phyloP scores from a whole-genome alignment of 2,797 vertebrate genomes.

The Nannoperca obscura region DNA sequence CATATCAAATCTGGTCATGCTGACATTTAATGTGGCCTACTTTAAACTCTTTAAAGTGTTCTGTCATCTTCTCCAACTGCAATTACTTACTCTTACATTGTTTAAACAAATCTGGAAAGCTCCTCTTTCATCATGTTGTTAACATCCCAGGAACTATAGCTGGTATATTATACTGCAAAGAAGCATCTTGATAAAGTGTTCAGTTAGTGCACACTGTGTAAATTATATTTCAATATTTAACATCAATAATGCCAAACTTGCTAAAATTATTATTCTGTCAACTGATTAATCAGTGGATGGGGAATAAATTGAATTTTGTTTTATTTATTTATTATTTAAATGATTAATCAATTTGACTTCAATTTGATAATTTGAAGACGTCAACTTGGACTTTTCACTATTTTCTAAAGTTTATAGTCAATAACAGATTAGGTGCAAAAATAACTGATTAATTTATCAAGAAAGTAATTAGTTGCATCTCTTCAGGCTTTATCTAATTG shows the following conservation, averaged over 20 bases:
- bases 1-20: constrained; percentile 20
- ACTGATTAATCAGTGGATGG: neutral
- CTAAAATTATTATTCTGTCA: neutral
- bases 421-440: neutral
- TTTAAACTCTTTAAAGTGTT: constrained; percentile 20
- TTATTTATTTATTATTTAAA: neutral
- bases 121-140: constrained; percentile 5
- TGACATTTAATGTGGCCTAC: constrained; percentile 21
- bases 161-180: neutral
- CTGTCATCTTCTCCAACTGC: constrained; percentile 15
- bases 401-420: neutral
- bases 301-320: neutral
- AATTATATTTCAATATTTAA: neutral
- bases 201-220: too few relatives aligned
- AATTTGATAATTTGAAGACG: neutral
- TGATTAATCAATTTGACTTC: neutral
- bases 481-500: neutral
- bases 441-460: neutral
- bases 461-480: neutral
- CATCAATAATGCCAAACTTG: neutral
- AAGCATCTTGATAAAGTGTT: neutral
- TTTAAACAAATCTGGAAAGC: constrained; percentile 4
- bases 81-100: neutral
- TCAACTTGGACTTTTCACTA: neutral
- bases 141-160: neutral